phyloP scores from a whole-genome alignment of 2,113 vertebrate species.

The Cygnus atratus region DNA sequence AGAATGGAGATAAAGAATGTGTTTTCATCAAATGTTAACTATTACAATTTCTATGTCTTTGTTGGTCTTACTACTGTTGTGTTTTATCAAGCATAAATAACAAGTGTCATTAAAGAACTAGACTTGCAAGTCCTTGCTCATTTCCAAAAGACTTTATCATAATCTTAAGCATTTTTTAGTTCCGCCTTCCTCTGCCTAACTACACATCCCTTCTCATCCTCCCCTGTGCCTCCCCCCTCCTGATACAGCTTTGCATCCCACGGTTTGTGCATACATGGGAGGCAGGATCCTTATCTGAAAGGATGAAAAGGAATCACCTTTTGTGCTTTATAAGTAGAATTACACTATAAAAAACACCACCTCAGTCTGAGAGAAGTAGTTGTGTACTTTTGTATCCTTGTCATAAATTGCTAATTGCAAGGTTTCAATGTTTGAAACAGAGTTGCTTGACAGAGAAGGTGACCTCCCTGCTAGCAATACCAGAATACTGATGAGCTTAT shows the following conservation, averaged over 20 bases:
- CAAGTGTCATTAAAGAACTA: neutral
- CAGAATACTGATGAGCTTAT: conserved; percentile 36
- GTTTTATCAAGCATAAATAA: neutral
- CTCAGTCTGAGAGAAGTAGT: conserved; percentile 2
- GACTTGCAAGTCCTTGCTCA: neutral
- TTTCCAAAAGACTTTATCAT: neutral
- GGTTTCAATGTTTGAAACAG: conserved; percentile 34
- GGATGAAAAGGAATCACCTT: neutral
- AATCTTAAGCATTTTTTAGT: neutral
- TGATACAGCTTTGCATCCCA: neutral
- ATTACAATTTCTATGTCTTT: neutral
- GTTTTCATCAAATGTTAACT: neutral
- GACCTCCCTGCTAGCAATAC: conserved; percentile 28
- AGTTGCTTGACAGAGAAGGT: conserved; percentile 46
- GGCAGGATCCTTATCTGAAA: neutral
- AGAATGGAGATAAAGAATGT: neutral
- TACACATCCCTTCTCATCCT: neutral
- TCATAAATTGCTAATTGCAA: conserved; percentile 35
- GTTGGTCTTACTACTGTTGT: neutral
- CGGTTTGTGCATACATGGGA: neutral
- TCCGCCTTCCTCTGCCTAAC: neutral
- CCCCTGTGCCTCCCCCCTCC: neutral
- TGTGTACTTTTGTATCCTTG: conserved; percentile 23
- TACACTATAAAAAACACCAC: neutral
- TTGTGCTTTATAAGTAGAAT: neutral